Conservation (phyloP, 23 tunicate genomes). For the Ascidia mentula region DNA sequence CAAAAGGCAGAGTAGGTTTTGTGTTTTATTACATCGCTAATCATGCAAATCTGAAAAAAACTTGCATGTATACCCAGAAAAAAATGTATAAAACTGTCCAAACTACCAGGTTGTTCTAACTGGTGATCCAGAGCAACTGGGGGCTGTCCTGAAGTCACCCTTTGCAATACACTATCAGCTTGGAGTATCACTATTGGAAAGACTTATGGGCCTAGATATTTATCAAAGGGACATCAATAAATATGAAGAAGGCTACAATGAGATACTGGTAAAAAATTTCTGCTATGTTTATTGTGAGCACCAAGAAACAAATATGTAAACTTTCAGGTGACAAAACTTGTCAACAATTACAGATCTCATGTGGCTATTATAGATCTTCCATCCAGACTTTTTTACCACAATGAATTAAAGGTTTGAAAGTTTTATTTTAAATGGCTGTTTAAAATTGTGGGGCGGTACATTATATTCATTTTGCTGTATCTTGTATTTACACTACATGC, state of each 20-base stretch:
- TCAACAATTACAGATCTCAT: conserved; percentile 82
- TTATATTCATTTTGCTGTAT: background rate
- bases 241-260: conserved; percentile 63
- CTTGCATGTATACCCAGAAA: background rate
- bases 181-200: conserved; percentile 63
- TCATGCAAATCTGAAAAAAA: background rate
- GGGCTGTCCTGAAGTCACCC: conserved; percentile 70
- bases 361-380: conserved; percentile 47
- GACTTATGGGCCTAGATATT: conserved; percentile 46
- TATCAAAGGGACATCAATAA: conserved; percentile 28
- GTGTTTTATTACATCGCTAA: background rate
- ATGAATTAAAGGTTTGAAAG: conserved; percentile 53
- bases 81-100: background rate
- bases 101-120: conserved; percentile 41
- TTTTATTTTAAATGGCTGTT: background rate
- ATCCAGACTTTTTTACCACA: conserved; percentile 61
- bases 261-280: conserved; percentile 46
- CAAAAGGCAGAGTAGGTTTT: conserved; percentile 49
- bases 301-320: background rate
- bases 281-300: too few species aligned
- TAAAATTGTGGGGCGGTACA: background rate
- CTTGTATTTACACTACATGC: too few species aligned
- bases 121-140: conserved; percentile 91
- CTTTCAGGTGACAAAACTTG: conserved; percentile 74
- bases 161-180: conserved; percentile 50